These are phyloP conservation scores for Myanophis thanlyinensis DNA, from an alignment of 2,113 vertebrate genomes.

Conservation along the genomic window DNA sequence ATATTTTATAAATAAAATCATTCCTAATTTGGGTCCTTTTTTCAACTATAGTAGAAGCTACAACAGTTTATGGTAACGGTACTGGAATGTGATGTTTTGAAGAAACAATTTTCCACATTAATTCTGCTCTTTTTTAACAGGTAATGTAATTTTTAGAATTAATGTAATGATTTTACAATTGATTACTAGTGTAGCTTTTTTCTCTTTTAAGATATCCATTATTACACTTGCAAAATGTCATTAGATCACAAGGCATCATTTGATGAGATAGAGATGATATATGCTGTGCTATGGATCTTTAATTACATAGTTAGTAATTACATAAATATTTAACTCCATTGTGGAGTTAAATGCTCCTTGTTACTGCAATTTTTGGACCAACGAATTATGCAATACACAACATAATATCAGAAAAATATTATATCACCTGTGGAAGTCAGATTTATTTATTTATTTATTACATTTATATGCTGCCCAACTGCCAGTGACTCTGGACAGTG, in stretches of 20 bases:
- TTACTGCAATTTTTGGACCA: neutral
- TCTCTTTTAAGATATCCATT: neutral
- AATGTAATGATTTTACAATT: neutral
- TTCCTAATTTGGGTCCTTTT: neutral
- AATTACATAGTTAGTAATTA: neutral
- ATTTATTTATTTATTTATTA: neutral
- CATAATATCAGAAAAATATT: neutral
- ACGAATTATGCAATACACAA: neutral
- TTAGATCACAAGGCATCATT: neutral
- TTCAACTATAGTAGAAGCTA: neutral
- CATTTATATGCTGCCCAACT: neutral
- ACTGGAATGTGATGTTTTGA: neutral
- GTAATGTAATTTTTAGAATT: neutral
- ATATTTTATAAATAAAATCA: neutral
- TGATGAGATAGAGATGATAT: neutral
- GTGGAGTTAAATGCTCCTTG: neutral
- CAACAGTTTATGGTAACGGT: neutral
- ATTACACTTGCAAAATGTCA: neutral
- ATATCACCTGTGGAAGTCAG: neutral
- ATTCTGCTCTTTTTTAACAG: neutral
- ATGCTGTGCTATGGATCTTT: neutral
- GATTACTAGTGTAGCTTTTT: neutral
- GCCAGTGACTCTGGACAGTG: neutral
- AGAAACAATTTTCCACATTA: neutral
- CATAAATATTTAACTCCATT: neutral